A percentile compares a stretch with the other conserved stretches of the same genome.
These are phyloP conservation scores for Indri indri DNA, from an alignment of 2,113 vertebrate genomes.

Conservation along the genomic window DNA sequence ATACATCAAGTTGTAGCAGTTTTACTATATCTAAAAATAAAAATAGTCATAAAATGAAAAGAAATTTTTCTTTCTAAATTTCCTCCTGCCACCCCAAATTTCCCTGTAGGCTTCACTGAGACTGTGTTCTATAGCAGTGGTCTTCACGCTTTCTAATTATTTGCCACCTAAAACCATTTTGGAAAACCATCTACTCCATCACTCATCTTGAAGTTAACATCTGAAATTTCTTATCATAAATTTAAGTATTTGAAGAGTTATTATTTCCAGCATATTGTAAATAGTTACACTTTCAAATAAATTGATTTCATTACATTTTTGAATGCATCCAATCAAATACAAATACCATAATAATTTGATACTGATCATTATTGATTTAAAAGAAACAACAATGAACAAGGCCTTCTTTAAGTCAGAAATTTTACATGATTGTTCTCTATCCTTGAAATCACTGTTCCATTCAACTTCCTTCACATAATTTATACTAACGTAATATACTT, in stretches of 20 bases:
- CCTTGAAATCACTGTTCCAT: not conserved
- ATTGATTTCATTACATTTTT: not conserved
- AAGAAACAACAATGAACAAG: not conserved
- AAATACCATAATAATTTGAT: not conserved
- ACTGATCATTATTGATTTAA: not conserved
- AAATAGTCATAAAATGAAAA: constrained; percentile 4
- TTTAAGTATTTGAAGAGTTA: not conserved
- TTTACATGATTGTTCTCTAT: not conserved
- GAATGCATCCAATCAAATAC: not conserved
- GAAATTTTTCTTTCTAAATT: not conserved
- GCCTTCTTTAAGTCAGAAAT: not conserved
- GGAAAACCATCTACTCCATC: not conserved
- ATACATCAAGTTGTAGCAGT: not conserved
- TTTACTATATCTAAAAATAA: not conserved
- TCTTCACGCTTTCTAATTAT: constrained; percentile 48
- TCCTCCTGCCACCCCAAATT: not conserved
- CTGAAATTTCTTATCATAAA: constrained; percentile 20
- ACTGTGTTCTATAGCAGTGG: not conserved
- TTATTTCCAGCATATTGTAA: not conserved
- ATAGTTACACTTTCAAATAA: not conserved
- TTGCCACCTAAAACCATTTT: not conserved
- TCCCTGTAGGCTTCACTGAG: not conserved
- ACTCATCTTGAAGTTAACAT: not conserved
- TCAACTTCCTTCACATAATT: not conserved
- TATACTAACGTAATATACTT: not conserved